Evolutionary conservation across 64 coral and sea anemone genomes (phyloP).

Genomic region (Catalaphyllia jardinei): DNA sequence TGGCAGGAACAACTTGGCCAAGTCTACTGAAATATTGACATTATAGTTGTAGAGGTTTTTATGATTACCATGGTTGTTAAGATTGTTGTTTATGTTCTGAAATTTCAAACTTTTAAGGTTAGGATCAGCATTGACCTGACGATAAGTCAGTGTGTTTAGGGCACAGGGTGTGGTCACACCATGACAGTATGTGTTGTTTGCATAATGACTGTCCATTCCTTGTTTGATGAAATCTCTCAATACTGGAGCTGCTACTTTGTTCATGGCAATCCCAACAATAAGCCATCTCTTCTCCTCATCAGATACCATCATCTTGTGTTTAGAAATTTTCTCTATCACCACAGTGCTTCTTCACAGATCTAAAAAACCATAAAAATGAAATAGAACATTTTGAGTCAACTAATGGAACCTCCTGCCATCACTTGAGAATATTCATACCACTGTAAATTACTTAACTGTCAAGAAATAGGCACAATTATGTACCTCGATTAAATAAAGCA

Average conservation of each 20-base stretch:
- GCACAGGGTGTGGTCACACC: not conserved
- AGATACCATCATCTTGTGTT: not conserved
- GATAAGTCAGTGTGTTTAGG: not conserved
- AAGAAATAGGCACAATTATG: too few species aligned
- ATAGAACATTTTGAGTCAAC: too few species aligned
- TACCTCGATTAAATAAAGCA: too few species aligned
- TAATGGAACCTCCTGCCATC: too few species aligned
- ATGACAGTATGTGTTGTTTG: not conserved
- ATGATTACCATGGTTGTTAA: not conserved
- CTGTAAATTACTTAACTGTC: too few species aligned
- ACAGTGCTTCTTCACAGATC: too few species aligned
- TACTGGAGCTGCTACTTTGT: slow-evolving; percentile 15
- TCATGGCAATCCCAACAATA: not conserved
- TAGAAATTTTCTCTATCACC: too few species aligned
- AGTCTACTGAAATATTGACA: not conserved
- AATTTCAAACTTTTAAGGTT: slow-evolving; percentile 24
- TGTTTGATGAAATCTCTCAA: not conserved
- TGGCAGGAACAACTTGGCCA: not conserved
- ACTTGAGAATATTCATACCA: too few species aligned
- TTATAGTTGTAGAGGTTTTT: slow-evolving; percentile 6
- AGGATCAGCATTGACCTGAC: slow-evolving; percentile 7
- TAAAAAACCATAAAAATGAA: too few species aligned
- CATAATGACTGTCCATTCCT: not conserved
- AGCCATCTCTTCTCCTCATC: slow-evolving; percentile 36
- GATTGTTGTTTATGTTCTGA: slow-evolving; percentile 66